Base-by-base conservation (phyloP, 1,140 invertebrate species). In the Pectinophora gossypiella region DNA sequence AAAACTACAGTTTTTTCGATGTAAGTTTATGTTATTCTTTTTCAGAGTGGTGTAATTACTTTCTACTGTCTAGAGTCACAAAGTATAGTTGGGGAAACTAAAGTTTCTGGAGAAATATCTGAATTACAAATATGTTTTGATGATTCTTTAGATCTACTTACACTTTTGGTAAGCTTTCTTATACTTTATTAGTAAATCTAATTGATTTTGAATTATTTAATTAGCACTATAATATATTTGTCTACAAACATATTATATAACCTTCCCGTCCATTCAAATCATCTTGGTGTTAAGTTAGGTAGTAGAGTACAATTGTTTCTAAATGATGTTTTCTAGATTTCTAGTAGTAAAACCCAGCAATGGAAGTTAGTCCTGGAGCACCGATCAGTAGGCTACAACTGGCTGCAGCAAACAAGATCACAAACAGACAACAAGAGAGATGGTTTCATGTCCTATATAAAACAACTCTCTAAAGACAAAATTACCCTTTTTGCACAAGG, bases 41-140 rank as follows among this genome's bases (percentile, higher is more conserved):
- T 75, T 20, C 51, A 86, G 83, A 66, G 57, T 44, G 83, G 83
- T 36, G 51, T 57, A 61, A 62, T 86, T 19, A 64, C 64, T 56
- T 86, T 86, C 59, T 86, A 81, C 48, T 81, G 76, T 19, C 58
- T 86, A 59, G 83, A 86, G 44, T 72, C 76, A 15, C 73, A 83
- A 55, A 63, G 44, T 49, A 68, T 81, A 61, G 69, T 83, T 40
- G 80, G 67, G 13, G 80, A 84, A 58, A 71, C 73, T 50, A 83
- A 68, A 60, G 76, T 83, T 13, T 47, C 69, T 19, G 77, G 74
- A 19, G 80, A 83, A 68, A 76, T 86, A 6, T 60, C 60, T 48
- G 77, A 86, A 44, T 65, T 86, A 44, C 80, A 86, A 48, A 86
- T 84, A 48, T 86, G 80, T 65, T 84, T 83, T 72, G 83, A 86